Evolutionary conservation across 2,797 vertebrate genomes (phyloP).

Genomic region (Chloroceryle amazona): DNA sequence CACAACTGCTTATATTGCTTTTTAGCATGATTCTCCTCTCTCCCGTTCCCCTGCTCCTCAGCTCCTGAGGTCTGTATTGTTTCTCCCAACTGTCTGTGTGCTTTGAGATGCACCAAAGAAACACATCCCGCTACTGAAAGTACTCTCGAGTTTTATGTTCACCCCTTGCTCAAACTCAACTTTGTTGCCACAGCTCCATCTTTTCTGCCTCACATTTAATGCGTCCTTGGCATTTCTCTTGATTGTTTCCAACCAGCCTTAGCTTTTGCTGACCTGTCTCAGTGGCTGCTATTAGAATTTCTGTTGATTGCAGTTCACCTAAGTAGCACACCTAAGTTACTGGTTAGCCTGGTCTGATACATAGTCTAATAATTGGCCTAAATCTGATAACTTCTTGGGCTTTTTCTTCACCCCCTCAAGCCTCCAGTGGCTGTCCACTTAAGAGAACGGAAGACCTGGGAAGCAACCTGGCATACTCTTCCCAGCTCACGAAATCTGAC

Average conservation of each 20-base stretch:
- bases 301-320: too few species aligned
- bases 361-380: not conserved
- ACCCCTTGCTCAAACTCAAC: not conserved
- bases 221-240: not conserved
- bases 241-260: not conserved
- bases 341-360: not conserved
- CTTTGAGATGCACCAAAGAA: fast-evolving
- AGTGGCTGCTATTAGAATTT: not conserved
- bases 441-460: not conserved
- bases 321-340: not conserved
- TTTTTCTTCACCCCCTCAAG: not conserved
- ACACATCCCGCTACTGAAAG: not conserved
- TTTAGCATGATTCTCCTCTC: constrained; percentile 9
- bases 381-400: not conserved
- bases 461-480: not conserved
- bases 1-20: constrained; percentile 48
- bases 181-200: not conserved
- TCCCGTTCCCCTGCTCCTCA: not conserved
- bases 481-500: not conserved
- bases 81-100: not conserved
- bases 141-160: not conserved
- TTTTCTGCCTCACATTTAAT: not conserved
- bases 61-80: not conserved
- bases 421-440: not conserved
- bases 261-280: not conserved